Evolutionary conservation across 2,797 vertebrate genomes (phyloP).

Genomic region (Pempheris klunzingeri): DNA sequence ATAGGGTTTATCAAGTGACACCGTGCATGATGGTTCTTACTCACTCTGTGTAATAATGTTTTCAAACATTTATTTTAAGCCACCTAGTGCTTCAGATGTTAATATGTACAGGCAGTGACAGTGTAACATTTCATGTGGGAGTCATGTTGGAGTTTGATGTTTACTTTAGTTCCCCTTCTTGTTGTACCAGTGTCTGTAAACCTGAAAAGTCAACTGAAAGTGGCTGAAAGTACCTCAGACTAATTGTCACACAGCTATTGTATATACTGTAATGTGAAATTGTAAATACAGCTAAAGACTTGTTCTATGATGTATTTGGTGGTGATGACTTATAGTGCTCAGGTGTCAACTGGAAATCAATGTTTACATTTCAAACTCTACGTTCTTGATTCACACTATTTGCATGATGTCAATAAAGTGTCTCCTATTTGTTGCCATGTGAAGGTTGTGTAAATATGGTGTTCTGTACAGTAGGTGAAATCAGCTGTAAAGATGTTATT

Average conservation of each 20-base stretch:
- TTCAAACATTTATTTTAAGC: constrained; percentile 4
- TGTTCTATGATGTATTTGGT: constrained; percentile 46
- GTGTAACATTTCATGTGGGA: background rate
- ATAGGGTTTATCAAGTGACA: constrained; percentile 8
- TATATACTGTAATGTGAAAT: constrained; percentile 51
- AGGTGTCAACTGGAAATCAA: constrained; percentile 75
- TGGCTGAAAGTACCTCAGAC: constrained; percentile 63
- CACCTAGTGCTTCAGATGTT: background rate
- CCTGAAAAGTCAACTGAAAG: constrained; percentile 27
- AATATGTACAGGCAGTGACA: background rate
- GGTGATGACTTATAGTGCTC: constrained; percentile 63
- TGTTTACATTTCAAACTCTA: constrained; percentile 76
- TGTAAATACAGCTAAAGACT: constrained; percentile 51
- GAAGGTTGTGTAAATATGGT: constrained; percentile 47
- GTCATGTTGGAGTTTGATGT: constrained; percentile 9
- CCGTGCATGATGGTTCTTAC: background rate
- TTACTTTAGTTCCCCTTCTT: constrained; percentile 33
- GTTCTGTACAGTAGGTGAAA: constrained; percentile 37
- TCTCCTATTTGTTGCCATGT: constrained; percentile 50
- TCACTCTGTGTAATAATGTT: background rate
- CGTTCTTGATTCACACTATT: constrained; percentile 47
- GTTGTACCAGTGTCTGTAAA: constrained; percentile 32
- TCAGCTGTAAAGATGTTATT: constrained; percentile 52
- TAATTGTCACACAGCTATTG: constrained; percentile 44
- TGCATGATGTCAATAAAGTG: constrained; percentile 44